Percentiles rank a stretch among this genome's conserved stretches.
Evolutionary conservation across 2,113 vertebrate genomes (phyloP).

Genomic region (Hucho hucho): DNA sequence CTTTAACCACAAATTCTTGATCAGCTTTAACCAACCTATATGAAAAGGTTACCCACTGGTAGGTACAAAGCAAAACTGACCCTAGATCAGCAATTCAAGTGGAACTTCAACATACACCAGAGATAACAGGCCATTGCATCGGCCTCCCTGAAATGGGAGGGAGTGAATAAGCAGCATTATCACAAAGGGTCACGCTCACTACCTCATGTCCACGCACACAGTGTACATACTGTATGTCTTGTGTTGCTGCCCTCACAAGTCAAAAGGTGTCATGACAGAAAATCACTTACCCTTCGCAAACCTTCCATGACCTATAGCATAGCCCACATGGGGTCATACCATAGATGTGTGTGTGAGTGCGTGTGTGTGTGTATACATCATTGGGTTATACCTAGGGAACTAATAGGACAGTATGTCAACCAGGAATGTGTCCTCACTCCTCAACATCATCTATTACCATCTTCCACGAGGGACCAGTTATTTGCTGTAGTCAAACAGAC

Average conservation of each 20-base stretch:
- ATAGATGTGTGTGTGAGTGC: background rate
- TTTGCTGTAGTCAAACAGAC: slow-evolving; percentile 41
- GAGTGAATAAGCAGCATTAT: slow-evolving; percentile 38
- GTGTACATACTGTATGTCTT: too few relatives aligned
- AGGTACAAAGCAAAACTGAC: slow-evolving; percentile 11
- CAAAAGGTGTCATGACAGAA: too few relatives aligned
- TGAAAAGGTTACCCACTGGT: background rate
- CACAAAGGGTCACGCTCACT: slow-evolving; percentile 26
- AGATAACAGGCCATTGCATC: slow-evolving; percentile 42
- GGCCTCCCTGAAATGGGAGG: slow-evolving; percentile 30
- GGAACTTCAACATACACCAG: slow-evolving; percentile 3
- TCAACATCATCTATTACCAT: slow-evolving; percentile 44
- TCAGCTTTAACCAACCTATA: background rate
- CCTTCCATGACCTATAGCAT: too few relatives aligned
- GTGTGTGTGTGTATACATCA: slow-evolving; percentile 12
- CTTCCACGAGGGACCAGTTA: slow-evolving; percentile 45
- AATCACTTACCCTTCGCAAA: too few relatives aligned
- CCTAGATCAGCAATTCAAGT: background rate
- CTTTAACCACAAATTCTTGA: slow-evolving; percentile 24
- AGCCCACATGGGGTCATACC: too few relatives aligned
- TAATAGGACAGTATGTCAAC: slow-evolving; percentile 56
- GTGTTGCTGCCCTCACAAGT: too few relatives aligned
- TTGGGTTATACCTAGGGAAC: slow-evolving; percentile 38
- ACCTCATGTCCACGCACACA: slow-evolving; percentile 12
- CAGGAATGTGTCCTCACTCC: slow-evolving; percentile 45